Conservation (phyloP, 2,797 vertebrate genomes). For the Odontamblyopus lacepedii region DNA sequence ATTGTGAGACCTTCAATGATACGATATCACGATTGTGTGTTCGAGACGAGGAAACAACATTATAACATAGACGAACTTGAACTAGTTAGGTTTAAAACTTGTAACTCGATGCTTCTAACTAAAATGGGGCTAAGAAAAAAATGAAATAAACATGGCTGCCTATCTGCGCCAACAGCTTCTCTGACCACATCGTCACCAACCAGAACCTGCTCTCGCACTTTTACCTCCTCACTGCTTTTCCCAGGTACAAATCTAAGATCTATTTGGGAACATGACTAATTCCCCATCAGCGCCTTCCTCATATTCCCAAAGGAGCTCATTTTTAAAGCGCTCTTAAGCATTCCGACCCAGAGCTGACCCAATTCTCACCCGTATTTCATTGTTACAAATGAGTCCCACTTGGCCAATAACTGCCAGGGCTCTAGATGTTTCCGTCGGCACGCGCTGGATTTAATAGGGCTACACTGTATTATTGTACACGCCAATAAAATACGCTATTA, state of each 20-base stretch:
- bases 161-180: no score
- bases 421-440: conserved; percentile 25
- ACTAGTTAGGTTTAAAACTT: no score
- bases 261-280: neutral
- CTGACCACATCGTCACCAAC: neutral
- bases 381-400: conserved; percentile 12
- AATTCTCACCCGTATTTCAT: neutral
- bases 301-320: conserved; percentile 10
- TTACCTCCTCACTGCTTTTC: neutral
- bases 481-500: conserved; percentile 56
- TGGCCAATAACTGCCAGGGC: conserved; percentile 8
- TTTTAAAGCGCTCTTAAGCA: conserved; percentile 10
- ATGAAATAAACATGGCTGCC: neutral
- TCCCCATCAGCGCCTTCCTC: neutral
- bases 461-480: conserved; percentile 26
- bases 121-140: no score
- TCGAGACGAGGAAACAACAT: no score
- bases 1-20: no score
- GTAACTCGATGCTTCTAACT: no score
- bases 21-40: no score
- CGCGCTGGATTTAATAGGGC: conserved; percentile 37
- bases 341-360: neutral
- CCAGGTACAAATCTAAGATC: neutral
- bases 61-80: no score
- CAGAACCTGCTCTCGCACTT: neutral